These are phyloP conservation scores for Ormyrus rosae DNA, from an alignment of 2,888 invertebrate species.

Conservation along the genomic window DNA sequence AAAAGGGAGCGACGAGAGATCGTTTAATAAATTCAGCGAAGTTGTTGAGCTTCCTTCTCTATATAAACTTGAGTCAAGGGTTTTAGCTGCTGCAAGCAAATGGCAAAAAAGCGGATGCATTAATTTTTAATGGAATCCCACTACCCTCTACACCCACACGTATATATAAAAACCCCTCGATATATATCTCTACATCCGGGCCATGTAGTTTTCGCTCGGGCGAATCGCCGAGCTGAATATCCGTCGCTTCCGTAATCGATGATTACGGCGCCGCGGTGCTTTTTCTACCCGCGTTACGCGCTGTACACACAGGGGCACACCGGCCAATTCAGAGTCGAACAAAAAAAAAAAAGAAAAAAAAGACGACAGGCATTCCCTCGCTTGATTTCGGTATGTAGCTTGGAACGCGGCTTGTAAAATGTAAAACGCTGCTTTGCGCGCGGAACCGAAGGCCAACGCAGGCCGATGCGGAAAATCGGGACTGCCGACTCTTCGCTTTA, in stretches of 20 bases:
- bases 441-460: conserved; percentile 26
- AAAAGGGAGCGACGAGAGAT: conserved; percentile 14
- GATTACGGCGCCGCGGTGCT: conserved; percentile 10
- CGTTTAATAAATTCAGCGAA: conserved; percentile 57
- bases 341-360: conserved; percentile 1
- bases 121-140: conserved; percentile 49
- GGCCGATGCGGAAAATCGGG: conserved; percentile 33
- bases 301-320: background rate
- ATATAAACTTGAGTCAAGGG: conserved; percentile 75
- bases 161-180: conserved; percentile 8
- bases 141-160: conserved; percentile 24
- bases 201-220: too few species aligned
- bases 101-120: conserved; percentile 37
- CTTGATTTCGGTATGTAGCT: conserved; percentile 36
- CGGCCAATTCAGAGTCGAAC: background rate
- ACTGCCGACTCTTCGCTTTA: background rate
- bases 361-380: background rate
- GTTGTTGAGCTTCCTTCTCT: conserved; percentile 64
- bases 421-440: conserved; percentile 46
- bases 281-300: background rate
- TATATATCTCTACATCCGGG: background rate
- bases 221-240: background rate
- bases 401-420: conserved; percentile 40
- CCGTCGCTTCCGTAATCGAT: background rate
- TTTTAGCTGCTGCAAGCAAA: conserved; percentile 70